Base-by-base conservation (phyloP, 2,113 vertebrate species). In the Forbesichthys papilliferus region DNA sequence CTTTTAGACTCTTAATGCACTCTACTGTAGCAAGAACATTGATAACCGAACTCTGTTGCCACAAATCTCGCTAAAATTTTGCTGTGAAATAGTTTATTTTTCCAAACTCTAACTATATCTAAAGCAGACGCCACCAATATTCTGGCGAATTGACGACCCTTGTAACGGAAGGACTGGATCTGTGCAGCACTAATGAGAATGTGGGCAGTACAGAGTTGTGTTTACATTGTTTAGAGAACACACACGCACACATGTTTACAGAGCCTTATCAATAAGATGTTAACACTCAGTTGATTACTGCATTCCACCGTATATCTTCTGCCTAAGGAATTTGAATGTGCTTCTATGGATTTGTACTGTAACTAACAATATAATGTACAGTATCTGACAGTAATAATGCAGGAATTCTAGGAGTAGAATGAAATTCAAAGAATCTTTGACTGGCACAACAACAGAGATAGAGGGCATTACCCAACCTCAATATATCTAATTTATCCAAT, bases 231-330 rank as follows among this genome's bases (percentile, higher is more conserved):
- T 70, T 75, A 70, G 57, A 71, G 20, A 49, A 57, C 64, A 58
- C 61, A 60, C 55, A 64, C 64, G 60, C 71, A 66, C 36, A 61
- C 59, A 61, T 85, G 82, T 87, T 84, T 86, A 83, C 71, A 80
- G 48, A 68, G 55, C 68, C 71, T 88, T 91, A 91, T 91, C 89
- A 84, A 70, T 74, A 52, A 27, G 27, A 62, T 78, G 67, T 88
- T 79, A 87, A 89, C 82, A 82, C 71, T 82, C 33, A 53, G 27
- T 85, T 86, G 80, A 77, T 20, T 13, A 3, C 47, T 68, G 62
- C 84, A 84, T 89, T 87, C 86, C 77, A 84, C 18, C 68, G 52
- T n/a, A 5, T 48, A 20, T 46, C 12, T 73, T 7, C 61, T 63
- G 1, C 27, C 64, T 49, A 6, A 64, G 18, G 56, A 49, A 42